Evolutionary conservation across 1,140 invertebrate species (phyloP), one percentile per base, ranked within the genome.

Genomic region (Lepidurus couesii): DNA sequence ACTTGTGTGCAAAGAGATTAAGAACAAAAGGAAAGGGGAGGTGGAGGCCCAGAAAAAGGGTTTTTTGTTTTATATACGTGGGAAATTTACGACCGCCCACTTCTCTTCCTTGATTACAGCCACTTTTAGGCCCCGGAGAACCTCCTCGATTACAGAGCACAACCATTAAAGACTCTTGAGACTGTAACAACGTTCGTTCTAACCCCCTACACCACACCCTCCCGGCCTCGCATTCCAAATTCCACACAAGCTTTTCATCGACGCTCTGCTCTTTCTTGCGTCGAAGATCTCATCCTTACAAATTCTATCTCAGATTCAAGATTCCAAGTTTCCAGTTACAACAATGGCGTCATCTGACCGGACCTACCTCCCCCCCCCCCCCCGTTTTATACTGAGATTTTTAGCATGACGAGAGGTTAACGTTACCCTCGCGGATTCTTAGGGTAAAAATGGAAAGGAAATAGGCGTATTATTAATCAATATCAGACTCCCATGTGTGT

Each of bases 91-190:
- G 53, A 65, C 53, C 21, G 53, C 8, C 53, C 53, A 65, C 53
- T 65, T 65, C 53, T 65, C 21, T 65, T 65, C 53, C 53, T 65
- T 65, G 53, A 65, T 65, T 65, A 65, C 53, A 65, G 53, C 53
- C 53, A 65, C 53, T 65, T 65, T 65, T 65, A 65, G 53, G 53
- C 53, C 21, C n/a, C 53, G n/a, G 53, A 34, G 53, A 65, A 65
- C 53, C 53, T 65, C 53, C 53, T 65, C 53, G 34, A 65, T 65
- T 65, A 65, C 53, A 21, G 53, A 65, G 53, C 53, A 65, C 53
- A 65, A 16, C n/a, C n/a, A 65, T 65, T 65, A 65, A 65, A 21
- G 21, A 21, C 16, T 13, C 16, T 21, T 65, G 21, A 65, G 53
- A 21, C 13, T 65, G 53, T 65, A 65, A 65, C 53, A 65, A 65